These are phyloP conservation scores for Medauroidea extradentata DNA, from an alignment of 1,140 invertebrate species.

Conservation along the genomic window DNA sequence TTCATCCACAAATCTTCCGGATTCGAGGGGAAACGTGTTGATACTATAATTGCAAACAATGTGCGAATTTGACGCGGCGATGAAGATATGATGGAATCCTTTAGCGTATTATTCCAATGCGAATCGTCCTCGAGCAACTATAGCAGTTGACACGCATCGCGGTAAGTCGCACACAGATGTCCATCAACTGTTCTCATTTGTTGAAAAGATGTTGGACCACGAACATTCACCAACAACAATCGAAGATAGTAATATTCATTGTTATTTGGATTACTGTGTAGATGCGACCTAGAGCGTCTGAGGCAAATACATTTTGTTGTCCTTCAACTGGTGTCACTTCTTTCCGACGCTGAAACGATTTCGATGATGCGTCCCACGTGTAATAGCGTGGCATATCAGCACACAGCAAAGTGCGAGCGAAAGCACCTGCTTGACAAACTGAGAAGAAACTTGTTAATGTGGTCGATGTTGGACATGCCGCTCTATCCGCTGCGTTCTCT, in stretches of 20 bases:
- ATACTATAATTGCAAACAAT: too few relatives aligned
- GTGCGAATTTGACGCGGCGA: too few relatives aligned
- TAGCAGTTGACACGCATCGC: background rate
- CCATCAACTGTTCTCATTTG: too few relatives aligned
- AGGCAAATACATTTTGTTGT: slow-evolving; percentile 21
- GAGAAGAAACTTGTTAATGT: slow-evolving; percentile 25
- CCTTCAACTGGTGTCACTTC: slow-evolving; percentile 30
- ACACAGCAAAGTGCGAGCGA: slow-evolving; percentile 40
- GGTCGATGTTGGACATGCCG: background rate
- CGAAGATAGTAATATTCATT: too few relatives aligned
- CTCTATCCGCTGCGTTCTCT: too few relatives aligned
- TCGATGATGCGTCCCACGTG: slow-evolving; percentile 29
- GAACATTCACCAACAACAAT: slow-evolving; percentile 29
- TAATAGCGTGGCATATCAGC: slow-evolving; percentile 27
- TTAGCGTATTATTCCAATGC: too few relatives aligned
- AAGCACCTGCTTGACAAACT: slow-evolving; percentile 27
- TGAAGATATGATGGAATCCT: too few relatives aligned
- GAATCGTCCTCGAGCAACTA: slow-evolving; percentile 16
- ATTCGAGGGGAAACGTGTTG: too few relatives aligned
- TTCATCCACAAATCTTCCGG: slow-evolving; percentile 22
- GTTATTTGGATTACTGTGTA: too few relatives aligned
- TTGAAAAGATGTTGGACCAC: slow-evolving; percentile 17
- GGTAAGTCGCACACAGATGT: too few relatives aligned
- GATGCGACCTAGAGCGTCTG: slow-evolving; percentile 23
- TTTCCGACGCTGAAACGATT: slow-evolving; percentile 27